phyloP scores from a whole-genome alignment of 2,797 vertebrate species.

The Myotis pilosus region DNA sequence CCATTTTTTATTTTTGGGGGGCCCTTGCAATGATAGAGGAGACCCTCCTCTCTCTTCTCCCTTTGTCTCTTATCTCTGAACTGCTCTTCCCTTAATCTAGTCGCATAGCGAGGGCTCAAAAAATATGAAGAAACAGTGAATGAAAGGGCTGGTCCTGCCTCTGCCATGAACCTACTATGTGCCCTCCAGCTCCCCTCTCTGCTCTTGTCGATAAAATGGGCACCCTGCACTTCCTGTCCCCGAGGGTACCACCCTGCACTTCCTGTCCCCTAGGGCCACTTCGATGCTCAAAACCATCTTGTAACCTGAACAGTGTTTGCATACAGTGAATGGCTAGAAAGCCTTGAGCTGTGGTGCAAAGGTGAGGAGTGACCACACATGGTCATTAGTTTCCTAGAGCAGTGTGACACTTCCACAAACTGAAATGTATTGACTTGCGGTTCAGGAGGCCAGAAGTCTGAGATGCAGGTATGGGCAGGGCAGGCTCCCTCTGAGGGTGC shows the following conservation, averaged over 20 bases:
- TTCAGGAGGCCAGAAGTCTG: neutral
- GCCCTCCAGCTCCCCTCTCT: neutral
- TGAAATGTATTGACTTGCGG: neutral
- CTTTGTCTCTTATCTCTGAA: neutral
- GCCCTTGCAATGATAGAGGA: neutral
- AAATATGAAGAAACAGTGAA: neutral
- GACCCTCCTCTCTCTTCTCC: neutral
- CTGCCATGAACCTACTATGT: neutral
- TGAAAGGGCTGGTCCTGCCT: neutral
- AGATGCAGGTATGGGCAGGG: neutral
- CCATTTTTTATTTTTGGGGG: neutral
- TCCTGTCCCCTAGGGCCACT: neutral
- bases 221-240: no score
- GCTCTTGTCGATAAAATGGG: neutral
- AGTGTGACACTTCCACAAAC: no score
- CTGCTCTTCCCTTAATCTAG: neutral
- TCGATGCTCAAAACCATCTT: neutral
- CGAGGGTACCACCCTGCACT: no score
- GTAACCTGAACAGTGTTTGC: no score
- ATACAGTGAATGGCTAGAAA: neutral
- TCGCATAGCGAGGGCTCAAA: neutral
- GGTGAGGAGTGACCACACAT: accelerated
- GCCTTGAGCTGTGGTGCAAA: neutral
- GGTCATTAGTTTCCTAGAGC: neutral
- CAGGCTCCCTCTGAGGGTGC: neutral